Percentiles rank a stretch among this genome's conserved stretches.
Conservation (phyloP, 2,888 invertebrate genomes). For the Corythucha ciliata region DNA sequence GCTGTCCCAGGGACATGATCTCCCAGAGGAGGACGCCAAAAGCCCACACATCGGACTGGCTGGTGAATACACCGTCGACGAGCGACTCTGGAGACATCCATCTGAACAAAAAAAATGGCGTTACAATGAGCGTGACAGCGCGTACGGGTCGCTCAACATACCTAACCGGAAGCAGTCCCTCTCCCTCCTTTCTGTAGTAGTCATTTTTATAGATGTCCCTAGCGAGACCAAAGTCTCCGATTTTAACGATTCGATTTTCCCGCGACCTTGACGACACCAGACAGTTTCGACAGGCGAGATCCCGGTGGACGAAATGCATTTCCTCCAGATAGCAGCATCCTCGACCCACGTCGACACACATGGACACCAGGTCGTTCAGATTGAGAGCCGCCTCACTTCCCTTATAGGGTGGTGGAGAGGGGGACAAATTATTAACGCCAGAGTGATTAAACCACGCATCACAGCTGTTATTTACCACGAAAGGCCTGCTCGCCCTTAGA, state of each 20-base stretch:
- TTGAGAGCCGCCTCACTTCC: slow-evolving; percentile 45
- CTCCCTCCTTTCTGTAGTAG: slow-evolving; percentile 91
- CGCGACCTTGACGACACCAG: slow-evolving; percentile 67
- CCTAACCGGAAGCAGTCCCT: slow-evolving; percentile 82
- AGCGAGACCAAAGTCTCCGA: slow-evolving; percentile 94
- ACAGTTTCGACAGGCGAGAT: slow-evolving; percentile 93
- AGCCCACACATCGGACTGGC: slow-evolving; percentile 95
- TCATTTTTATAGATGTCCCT: slow-evolving; percentile 95
- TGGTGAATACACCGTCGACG: slow-evolving; percentile 91
- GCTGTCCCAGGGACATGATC: slow-evolving; percentile 89
- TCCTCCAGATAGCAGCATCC: slow-evolving; percentile 94
- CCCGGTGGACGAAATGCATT: slow-evolving; percentile 94
- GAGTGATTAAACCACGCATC: not conserved
- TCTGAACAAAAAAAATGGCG: slow-evolving; percentile 32
- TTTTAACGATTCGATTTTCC: slow-evolving; percentile 74
- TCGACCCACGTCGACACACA: slow-evolving; percentile 91
- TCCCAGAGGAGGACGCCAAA: slow-evolving; percentile 94
- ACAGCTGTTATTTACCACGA: slow-evolving; percentile 17
- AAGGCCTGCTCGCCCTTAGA: slow-evolving; percentile 67
- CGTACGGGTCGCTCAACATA: slow-evolving; percentile 25
- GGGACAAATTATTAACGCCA: not conserved
- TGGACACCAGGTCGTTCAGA: slow-evolving; percentile 74
- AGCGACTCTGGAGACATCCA: slow-evolving; percentile 99
- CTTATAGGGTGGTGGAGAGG: slow-evolving; percentile 20
- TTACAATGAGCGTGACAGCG: not conserved